phyloP scores from a whole-genome alignment of 92 coral and sea anemone species.

The Epizoanthus ramosus region DNA sequence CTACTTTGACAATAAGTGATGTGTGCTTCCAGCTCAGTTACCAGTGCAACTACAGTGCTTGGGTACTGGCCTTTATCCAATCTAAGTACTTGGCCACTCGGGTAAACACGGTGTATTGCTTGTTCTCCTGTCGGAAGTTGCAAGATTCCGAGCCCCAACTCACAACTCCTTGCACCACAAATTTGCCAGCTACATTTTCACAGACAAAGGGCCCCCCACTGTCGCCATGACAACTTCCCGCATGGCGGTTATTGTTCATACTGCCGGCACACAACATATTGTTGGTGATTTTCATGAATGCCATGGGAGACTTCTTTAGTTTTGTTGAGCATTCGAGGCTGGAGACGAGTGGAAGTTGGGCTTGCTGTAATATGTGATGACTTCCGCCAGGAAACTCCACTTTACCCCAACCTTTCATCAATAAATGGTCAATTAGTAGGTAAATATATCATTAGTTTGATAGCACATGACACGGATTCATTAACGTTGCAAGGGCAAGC shows the following conservation, averaged over 20 bases:
- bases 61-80: constrained; percentile 7
- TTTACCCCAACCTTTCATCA: constrained; percentile 29
- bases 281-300: constrained; percentile 14
- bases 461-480: no score
- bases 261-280: constrained; percentile 26
- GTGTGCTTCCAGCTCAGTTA: neutral
- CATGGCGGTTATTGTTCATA: neutral
- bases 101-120: constrained; percentile 35
- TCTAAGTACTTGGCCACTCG: constrained; percentile 26
- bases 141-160: constrained; percentile 34
- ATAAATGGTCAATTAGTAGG: neutral
- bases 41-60: neutral
- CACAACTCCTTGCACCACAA: constrained; percentile 24
- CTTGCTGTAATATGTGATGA: constrained; percentile 34
- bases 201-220: constrained; percentile 44
- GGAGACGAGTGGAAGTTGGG: constrained; percentile 24
- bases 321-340: constrained; percentile 22
- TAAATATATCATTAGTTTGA: no score
- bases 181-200: constrained; percentile 31
- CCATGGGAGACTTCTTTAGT: constrained; percentile 9
- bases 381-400: constrained; percentile 40
- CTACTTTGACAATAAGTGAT: no score
- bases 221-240: constrained; percentile 34
- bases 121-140: constrained; percentile 35
- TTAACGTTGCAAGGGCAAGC: no score